A percentile compares a stretch with the other conserved stretches of the same genome.
These are phyloP conservation scores for Pterostichus madidus DNA, from an alignment of 2,888 invertebrate genomes.

Conservation along the genomic window DNA sequence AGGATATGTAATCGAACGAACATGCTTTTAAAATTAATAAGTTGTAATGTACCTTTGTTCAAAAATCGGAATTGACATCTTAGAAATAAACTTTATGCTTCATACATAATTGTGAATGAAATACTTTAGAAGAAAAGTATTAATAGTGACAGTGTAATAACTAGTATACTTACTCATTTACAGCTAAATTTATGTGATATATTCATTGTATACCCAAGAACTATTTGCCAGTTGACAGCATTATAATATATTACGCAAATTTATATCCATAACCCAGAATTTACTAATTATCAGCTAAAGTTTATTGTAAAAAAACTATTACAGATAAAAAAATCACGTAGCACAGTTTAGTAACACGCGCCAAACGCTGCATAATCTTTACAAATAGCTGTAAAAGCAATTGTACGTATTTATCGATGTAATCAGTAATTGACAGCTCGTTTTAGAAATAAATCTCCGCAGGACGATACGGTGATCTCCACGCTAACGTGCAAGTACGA, in stretches of 20 bases:
- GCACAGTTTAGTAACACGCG: slow-evolving; percentile 1
- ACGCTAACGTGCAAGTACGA: too few species aligned
- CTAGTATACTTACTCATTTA: slow-evolving; percentile 36
- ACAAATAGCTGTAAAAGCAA: slow-evolving; percentile 42
- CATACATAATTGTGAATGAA: too few species aligned
- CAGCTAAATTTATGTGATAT: slow-evolving; percentile 33
- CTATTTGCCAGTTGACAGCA: slow-evolving; percentile 11
- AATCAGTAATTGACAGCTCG: slow-evolving; percentile 56
- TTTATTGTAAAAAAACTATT: neutral
- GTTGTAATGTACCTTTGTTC: neutral
- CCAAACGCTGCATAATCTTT: slow-evolving; percentile 27
- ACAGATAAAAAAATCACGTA: neutral
- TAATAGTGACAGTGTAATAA: slow-evolving; percentile 1
- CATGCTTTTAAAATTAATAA: too few species aligned
- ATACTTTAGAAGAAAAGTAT: neutral
- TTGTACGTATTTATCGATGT: slow-evolving; percentile 53
- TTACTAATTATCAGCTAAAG: slow-evolving; percentile 32
- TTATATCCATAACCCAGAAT: slow-evolving; percentile 40
- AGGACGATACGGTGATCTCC: neutral
- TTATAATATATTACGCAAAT: slow-evolving; percentile 32
- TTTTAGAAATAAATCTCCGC: slow-evolving; percentile 51
- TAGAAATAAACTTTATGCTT: neutral
- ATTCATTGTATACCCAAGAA: slow-evolving; percentile 20
- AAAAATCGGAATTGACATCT: neutral
- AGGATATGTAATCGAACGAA: too few species aligned